phyloP scores from a whole-genome alignment of 2,888 invertebrate species.

The Pyrochroa serraticornis region DNA sequence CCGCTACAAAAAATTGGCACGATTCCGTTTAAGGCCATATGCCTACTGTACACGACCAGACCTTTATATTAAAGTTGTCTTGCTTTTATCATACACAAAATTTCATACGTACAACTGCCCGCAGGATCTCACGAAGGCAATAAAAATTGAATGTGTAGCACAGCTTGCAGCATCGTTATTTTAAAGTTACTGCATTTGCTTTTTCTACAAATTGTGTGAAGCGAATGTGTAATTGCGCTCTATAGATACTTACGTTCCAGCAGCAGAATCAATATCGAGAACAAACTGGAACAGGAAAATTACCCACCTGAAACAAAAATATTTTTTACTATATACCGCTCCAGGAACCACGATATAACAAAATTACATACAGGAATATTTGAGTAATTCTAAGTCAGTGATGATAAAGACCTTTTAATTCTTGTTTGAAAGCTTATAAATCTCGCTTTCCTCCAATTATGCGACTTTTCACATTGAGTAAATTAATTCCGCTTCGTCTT shows the following conservation, averaged over 20 bases:
- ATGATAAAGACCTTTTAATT: conserved; percentile 15
- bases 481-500: conserved; percentile 31
- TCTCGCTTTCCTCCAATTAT: conserved; percentile 29
- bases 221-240: conserved; percentile 13
- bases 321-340: too few relatives aligned
- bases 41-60: conserved; percentile 2
- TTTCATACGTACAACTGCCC: conserved; percentile 12
- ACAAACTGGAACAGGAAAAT: too few relatives aligned
- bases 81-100: conserved; percentile 1
- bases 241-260: background rate
- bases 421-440: conserved; percentile 29
- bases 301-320: too few relatives aligned
- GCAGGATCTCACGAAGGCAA: conserved; percentile 38
- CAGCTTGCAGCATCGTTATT: conserved; percentile 25
- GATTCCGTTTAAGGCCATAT: background rate
- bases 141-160: conserved; percentile 38
- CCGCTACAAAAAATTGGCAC: background rate
- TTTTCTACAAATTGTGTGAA: conserved; percentile 18
- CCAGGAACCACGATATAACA: too few relatives aligned
- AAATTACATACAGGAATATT: background rate
- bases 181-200: conserved; percentile 12
- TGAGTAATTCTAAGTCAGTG: conserved; percentile 18
- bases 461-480: conserved; percentile 30
- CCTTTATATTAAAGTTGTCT: conserved; percentile 4
- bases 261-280: too few relatives aligned